Evolutionary conservation across 2,113 vertebrate species (phyloP), one percentile per base, ranked within the genome.

Genomic region (Mus pahari): DNA sequence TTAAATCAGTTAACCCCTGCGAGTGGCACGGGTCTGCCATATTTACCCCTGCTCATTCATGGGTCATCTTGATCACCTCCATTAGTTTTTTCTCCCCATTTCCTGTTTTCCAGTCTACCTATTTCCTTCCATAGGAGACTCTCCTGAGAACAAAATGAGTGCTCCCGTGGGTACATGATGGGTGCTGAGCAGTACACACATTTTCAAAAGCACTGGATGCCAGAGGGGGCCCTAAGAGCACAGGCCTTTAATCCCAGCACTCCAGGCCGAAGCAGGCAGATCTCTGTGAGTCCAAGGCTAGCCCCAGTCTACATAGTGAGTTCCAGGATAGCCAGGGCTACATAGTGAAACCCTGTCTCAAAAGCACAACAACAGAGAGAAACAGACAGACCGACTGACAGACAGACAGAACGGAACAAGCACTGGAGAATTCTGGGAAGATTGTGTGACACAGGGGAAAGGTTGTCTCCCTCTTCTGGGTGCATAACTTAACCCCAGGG

Each of bases 401-500:
- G 13, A 3, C 2, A 31, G 7, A 14, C 16, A 16, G 48, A 48
- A 48, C 48, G 7, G 48, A 48, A 48, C 14, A 13, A 88, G 13
- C 48, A 10, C 45, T n/a, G 87, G 26, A 62, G 26, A 94, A 77
- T 96, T 84, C 71, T 55, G 70, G 31, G 24, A 93, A 50, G 92
- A 75, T 60, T 55, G 42, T 81, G 48, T 75, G 77, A 89, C 68
- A 58, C 89, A 58, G 14, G 73, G 89, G 89, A 92, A 93, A 66
- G 26, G 26, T 17, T 86, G 62, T 48, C 77, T 74, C 17, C 13
- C 20, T 20, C 62, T n/a, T 74, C 10, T 8, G 6, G 36, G 96
- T 96, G 95, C 31, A 7, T 92, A 94, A 96, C 55, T 84, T 78
- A 60, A 50, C 86, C 95, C 82, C 75, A 36, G 53, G 70, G 75